Percentiles rank a stretch among this genome's conserved stretches.
Evolutionary conservation across 2,888 invertebrate genomes (phyloP).

Genomic region (Pomacea canaliculata): DNA sequence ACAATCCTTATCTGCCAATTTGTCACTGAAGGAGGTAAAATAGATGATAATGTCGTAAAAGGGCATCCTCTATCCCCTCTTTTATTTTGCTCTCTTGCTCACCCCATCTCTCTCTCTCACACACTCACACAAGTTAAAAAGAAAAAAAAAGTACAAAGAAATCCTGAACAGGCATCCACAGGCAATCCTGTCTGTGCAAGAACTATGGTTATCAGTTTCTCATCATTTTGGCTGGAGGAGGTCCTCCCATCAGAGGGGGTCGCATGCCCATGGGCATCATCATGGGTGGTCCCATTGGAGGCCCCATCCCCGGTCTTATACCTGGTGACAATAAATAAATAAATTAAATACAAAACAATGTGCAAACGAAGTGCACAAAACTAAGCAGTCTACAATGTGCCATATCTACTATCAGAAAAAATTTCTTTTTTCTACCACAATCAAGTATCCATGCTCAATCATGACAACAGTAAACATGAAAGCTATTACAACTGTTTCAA

Average conservation of each 20-base stretch:
- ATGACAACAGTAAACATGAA: too few species aligned
- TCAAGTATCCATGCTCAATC: background rate
- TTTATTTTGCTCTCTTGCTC: too few species aligned
- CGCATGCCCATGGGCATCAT: conserved; percentile 55
- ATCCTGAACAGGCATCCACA: background rate
- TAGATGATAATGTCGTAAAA: too few species aligned
- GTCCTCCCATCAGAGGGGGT: conserved; percentile 48
- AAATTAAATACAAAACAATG: background rate
- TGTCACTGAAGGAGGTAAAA: too few species aligned
- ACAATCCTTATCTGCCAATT: too few species aligned
- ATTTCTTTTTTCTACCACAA: background rate
- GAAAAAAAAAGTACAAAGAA: background rate
- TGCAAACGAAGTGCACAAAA: too few species aligned
- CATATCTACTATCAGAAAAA: too few species aligned
- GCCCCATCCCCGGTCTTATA: conserved; percentile 50
- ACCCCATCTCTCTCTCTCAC: background rate
- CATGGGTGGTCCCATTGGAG: conserved; percentile 57
- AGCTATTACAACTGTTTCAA: too few species aligned
- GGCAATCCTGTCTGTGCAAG: background rate
- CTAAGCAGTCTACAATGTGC: too few species aligned
- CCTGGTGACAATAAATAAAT: background rate
- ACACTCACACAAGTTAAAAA: background rate
- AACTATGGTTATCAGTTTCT: background rate
- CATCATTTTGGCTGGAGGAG: conserved; percentile 38
- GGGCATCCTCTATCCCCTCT: too few species aligned